A percentile compares a stretch with the other conserved stretches of the same genome.
phyloP scores from a whole-genome alignment of 2,888 invertebrate genomes.

The Pasiphila rectangulata region DNA sequence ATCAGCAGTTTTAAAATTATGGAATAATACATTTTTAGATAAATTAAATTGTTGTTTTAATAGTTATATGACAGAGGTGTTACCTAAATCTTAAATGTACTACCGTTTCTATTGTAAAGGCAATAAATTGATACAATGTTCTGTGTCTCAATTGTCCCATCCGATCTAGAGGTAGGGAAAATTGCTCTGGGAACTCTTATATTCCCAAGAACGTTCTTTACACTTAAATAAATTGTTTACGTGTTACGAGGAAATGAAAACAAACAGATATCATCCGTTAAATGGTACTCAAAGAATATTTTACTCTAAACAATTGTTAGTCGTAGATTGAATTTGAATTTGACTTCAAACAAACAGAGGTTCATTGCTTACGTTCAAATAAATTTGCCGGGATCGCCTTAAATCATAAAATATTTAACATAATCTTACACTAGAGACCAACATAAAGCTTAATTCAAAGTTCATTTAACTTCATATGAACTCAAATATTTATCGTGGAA shows the following conservation, averaged over 20 bases:
- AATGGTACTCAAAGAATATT: constrained; percentile 20
- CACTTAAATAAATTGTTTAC: constrained; percentile 29
- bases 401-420: constrained; percentile 8
- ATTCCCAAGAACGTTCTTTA: constrained; percentile 9
- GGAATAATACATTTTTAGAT: no score
- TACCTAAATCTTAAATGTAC: not conserved
- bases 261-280: constrained; percentile 32
- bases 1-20: no score
- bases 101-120: not conserved
- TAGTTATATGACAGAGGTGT: no score
- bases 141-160: not conserved
- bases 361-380: no score
- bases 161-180: constrained; percentile 5
- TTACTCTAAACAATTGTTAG: constrained; percentile 24
- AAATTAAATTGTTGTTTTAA: no score
- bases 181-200: constrained; percentile 15
- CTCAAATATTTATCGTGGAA: not conserved
- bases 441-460: constrained; percentile 1
- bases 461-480: constrained; percentile 5
- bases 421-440: not conserved
- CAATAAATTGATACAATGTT: not conserved
- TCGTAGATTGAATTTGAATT: not conserved
- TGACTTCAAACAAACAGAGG: not conserved
- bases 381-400: constrained; percentile 4
- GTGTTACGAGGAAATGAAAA: constrained; percentile 27